Evolutionary conservation across 2,797 vertebrate genomes (phyloP).

Genomic region (Acrossocheilus wenchowensis): DNA sequence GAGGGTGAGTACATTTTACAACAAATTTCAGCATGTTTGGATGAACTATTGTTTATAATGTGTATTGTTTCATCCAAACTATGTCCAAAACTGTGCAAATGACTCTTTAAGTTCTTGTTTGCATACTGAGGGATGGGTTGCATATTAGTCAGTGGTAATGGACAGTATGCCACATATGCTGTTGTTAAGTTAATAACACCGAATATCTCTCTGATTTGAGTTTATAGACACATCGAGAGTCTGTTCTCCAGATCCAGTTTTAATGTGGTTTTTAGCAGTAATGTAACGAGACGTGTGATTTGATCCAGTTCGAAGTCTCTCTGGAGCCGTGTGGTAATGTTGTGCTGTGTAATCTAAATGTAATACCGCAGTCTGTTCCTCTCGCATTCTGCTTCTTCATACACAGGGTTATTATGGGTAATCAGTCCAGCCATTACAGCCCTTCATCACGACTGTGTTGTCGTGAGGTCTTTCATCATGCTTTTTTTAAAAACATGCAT

Average conservation of each 20-base stretch:
- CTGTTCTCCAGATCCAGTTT: background rate
- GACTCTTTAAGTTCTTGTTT: background rate
- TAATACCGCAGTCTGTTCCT: slow-evolving; percentile 21
- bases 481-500: background rate
- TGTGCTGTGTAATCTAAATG: slow-evolving; percentile 22
- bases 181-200: background rate
- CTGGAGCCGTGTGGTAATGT: background rate
- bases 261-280: background rate
- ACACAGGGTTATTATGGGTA: slow-evolving; percentile 42
- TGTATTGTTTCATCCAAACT: background rate
- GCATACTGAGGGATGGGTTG: no score
- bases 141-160: no score
- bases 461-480: slow-evolving; percentile 18
- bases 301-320: background rate
- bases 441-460: background rate
- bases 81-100: no score
- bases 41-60: background rate
- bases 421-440: slow-evolving; percentile 28
- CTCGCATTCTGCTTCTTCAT: background rate
- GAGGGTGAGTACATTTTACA: no score
- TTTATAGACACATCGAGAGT: background rate
- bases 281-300: background rate
- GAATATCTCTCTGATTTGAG: background rate
- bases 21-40: background rate
- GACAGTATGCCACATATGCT: background rate